A percentile compares a stretch with the other conserved stretches of the same genome.
Evolutionary conservation across 2,888 invertebrate species (phyloP).

Genomic region (Philereme transversata): DNA sequence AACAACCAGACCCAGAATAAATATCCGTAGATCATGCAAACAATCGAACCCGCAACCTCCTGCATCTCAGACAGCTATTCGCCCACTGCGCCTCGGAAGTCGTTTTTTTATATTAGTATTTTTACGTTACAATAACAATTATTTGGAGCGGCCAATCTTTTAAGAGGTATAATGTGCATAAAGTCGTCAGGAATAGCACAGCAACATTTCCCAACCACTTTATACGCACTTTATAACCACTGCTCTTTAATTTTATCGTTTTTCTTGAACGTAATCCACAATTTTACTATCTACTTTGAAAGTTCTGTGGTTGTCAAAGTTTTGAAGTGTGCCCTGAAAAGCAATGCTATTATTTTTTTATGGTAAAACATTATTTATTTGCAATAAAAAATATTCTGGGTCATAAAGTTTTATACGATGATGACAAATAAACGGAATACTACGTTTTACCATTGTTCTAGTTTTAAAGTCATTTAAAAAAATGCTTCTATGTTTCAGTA

Average conservation of each 20-base stretch:
- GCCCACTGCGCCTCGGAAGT: too few species aligned
- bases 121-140: background rate
- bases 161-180: slow-evolving; percentile 24
- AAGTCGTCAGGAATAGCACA: slow-evolving; percentile 32
- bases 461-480: slow-evolving; percentile 9
- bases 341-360: slow-evolving; percentile 34
- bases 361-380: slow-evolving; percentile 32
- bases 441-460: slow-evolving; percentile 19
- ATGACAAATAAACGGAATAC: slow-evolving; percentile 25
- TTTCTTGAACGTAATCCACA: slow-evolving; percentile 46
- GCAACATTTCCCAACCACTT: slow-evolving; percentile 33
- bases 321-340: slow-evolving; percentile 37
- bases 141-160: slow-evolving; percentile 5
- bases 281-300: slow-evolving; percentile 40
- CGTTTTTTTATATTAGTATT: background rate
- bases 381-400: slow-evolving; percentile 29
- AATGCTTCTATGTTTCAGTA: slow-evolving; percentile 6
- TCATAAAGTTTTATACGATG: slow-evolving; percentile 20
- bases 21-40: too few species aligned
- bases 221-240: slow-evolving; percentile 45
- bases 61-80: too few species aligned
- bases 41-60: too few species aligned
- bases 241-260: slow-evolving; percentile 56
- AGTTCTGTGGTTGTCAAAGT: slow-evolving; percentile 38
- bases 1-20: too few species aligned